Conservation (phyloP, 2,888 invertebrate species). For the Strigamia maritima region DNA sequence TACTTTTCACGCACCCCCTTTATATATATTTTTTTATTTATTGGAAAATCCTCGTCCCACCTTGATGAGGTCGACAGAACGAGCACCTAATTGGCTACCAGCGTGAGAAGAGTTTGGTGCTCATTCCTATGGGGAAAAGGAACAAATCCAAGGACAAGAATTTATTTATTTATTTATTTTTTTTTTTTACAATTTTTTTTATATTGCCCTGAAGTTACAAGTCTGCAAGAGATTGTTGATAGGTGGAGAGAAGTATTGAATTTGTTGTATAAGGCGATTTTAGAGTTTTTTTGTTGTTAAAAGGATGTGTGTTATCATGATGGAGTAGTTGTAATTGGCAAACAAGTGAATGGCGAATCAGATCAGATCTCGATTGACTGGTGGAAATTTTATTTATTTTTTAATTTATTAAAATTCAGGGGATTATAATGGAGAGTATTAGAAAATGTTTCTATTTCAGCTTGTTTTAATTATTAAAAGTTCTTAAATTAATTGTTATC, state of each 20-base stretch:
- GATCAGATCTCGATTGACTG: no score
- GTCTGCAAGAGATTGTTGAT: background rate
- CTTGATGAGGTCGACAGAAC: conserved; percentile 2
- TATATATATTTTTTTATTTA: conserved; percentile 11
- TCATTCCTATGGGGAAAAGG: conserved; percentile 1
- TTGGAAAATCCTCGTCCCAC: background rate
- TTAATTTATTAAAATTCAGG: no score
- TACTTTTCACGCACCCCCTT: background rate
- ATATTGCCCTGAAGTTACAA: background rate
- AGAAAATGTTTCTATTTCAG: no score
- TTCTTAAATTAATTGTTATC: no score
- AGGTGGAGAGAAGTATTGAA: background rate
- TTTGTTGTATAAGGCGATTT: background rate
- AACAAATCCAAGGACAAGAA: background rate
- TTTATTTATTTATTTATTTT: conserved; percentile 10
- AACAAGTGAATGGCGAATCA: background rate
- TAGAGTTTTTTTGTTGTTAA: background rate
- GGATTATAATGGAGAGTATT: no score
- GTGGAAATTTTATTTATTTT: no score
- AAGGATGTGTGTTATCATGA: background rate
- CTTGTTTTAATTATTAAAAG: no score
- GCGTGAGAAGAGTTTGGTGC: conserved; percentile 10
- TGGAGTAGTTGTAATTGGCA: background rate
- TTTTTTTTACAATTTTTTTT: background rate
- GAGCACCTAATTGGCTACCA: conserved; percentile 10